Evolutionary conservation across 2,113 vertebrate genomes (phyloP).

Genomic region (Cisticola juncidis): DNA sequence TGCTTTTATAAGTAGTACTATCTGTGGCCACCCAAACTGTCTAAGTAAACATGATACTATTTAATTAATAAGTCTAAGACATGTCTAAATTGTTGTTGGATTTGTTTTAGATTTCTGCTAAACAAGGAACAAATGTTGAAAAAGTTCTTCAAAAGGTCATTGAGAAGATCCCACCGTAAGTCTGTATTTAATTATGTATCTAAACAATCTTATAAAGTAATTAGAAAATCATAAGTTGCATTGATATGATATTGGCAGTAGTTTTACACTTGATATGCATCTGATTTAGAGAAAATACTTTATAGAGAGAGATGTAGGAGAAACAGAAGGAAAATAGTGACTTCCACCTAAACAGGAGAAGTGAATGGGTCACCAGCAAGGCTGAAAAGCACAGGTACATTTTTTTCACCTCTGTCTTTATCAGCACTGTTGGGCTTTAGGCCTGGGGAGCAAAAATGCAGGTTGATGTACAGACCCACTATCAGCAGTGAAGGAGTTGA

Average conservation of each 20-base stretch:
- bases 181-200: neutral
- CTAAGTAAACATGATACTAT: neutral
- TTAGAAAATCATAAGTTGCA: neutral
- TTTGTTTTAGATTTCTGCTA: slow-evolving; percentile 90
- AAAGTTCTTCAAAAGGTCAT: slow-evolving; percentile 87
- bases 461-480: neutral
- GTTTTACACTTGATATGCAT: neutral
- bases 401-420: neutral
- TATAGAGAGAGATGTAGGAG: neutral
- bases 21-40: neutral
- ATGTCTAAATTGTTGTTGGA: neutral
- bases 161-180: slow-evolving; percentile 91
- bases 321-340: neutral
- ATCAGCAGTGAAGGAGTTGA: neutral
- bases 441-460: neutral
- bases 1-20: neutral
- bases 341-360: neutral
- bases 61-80: neutral
- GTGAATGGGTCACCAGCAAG: fast-evolving
- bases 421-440: neutral
- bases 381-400: neutral
- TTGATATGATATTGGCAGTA: neutral
- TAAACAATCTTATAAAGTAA: neutral
- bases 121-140: slow-evolving; percentile 91
- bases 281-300: neutral